Conservation (phyloP, 2,888 invertebrate species). For the Eupithecia subumbrata region DNA sequence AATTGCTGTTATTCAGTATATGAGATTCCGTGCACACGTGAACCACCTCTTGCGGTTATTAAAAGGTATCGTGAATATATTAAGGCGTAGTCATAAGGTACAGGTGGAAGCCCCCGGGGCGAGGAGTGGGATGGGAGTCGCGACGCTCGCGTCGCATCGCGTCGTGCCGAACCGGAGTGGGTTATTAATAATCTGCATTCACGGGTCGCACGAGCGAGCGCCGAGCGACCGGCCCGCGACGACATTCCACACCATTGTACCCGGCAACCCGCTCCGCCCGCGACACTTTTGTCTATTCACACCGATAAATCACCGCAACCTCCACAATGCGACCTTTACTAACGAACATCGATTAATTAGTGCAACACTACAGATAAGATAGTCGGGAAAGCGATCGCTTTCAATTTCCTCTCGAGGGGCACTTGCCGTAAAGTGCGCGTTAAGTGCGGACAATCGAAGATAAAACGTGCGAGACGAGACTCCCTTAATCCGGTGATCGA, state of each 20-base stretch:
- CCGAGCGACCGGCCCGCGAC: slow-evolving; percentile 72
- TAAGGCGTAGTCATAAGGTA: slow-evolving; percentile 64
- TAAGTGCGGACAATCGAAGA: slow-evolving; percentile 84
- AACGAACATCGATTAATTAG: slow-evolving; percentile 83
- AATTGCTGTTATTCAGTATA: slow-evolving; percentile 52
- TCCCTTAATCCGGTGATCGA: slow-evolving; percentile 84
- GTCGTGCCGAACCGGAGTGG: slow-evolving; percentile 66
- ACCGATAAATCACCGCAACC: slow-evolving; percentile 79
- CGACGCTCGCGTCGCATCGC: slow-evolving; percentile 51
- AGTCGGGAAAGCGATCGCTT: slow-evolving; percentile 82
- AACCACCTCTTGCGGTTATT: slow-evolving; percentile 62
- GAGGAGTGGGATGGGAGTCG: slow-evolving; percentile 66
- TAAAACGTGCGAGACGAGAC: slow-evolving; percentile 83
- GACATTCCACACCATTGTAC: slow-evolving; percentile 82
- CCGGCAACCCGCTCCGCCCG: slow-evolving; percentile 71
- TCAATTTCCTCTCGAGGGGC: slow-evolving; percentile 83
- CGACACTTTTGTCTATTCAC: slow-evolving; percentile 83
- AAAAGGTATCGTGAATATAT: slow-evolving; percentile 69
- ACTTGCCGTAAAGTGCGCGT: slow-evolving; percentile 83
- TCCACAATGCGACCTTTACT: slow-evolving; percentile 76
- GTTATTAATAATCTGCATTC: slow-evolving; percentile 83
- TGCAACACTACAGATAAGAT: slow-evolving; percentile 82
- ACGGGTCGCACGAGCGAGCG: slow-evolving; percentile 76
- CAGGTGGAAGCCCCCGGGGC: slow-evolving; percentile 77
- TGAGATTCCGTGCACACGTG: slow-evolving; percentile 35